A percentile compares a stretch with the other conserved stretches of the same genome.
Conservation (phyloP, 2,888 invertebrate species). For the Brachypterus glaber region DNA sequence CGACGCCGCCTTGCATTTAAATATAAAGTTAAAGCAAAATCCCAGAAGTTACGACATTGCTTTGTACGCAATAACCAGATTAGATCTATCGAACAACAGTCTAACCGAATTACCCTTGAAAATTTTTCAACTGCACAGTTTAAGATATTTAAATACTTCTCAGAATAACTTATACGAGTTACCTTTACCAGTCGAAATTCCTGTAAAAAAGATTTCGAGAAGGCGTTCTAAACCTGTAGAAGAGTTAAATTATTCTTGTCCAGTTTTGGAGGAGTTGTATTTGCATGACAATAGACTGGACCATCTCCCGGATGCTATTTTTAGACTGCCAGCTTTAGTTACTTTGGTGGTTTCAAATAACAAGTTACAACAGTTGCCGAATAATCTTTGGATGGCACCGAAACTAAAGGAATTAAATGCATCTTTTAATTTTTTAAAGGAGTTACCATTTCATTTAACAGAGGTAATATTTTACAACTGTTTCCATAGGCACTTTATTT, state of each 20-base stretch:
- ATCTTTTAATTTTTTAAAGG: slow-evolving; percentile 76
- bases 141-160: slow-evolving; percentile 75
- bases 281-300: slow-evolving; percentile 87
- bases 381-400: slow-evolving; percentile 77
- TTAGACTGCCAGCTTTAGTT: slow-evolving; percentile 66
- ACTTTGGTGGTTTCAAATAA: slow-evolving; percentile 92
- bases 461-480: slow-evolving; percentile 34
- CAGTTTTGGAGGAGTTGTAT: slow-evolving; percentile 80
- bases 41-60: slow-evolving; percentile 57
- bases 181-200: slow-evolving; percentile 43
- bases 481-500: background rate
- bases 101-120: slow-evolving; percentile 69
- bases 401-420: slow-evolving; percentile 80
- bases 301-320: slow-evolving; percentile 69
- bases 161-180: slow-evolving; percentile 80
- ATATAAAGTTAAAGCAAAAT: slow-evolving; percentile 67
- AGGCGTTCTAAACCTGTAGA: slow-evolving; percentile 26
- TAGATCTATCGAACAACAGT: slow-evolving; percentile 88
- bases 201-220: slow-evolving; percentile 28
- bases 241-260: slow-evolving; percentile 52
- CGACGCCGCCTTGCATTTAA: slow-evolving; percentile 74
- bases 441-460: slow-evolving; percentile 55
- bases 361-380: slow-evolving; percentile 73
- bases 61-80: slow-evolving; percentile 82
- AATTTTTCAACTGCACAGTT: slow-evolving; percentile 74